A percentile compares a stretch with the other conserved stretches of the same genome.
Conservation (phyloP, 2,113 vertebrate genomes). For the Dendrocopos noguchii region DNA sequence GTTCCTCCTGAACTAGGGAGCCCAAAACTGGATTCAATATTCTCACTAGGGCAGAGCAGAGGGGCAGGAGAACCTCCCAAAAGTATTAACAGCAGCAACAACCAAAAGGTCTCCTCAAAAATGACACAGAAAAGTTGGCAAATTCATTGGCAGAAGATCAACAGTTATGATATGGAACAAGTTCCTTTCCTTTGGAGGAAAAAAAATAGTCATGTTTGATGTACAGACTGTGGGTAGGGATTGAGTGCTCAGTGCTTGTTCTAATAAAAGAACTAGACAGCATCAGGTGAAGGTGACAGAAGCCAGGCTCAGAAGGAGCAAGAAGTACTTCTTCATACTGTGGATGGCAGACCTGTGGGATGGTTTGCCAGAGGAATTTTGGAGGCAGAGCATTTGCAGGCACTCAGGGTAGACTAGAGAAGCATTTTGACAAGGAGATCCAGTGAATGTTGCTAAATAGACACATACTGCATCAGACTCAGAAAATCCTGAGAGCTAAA, state of each 20-base stretch:
- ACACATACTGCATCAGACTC: background rate
- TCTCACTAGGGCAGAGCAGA: too few relatives aligned
- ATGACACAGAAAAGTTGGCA: background rate
- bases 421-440: background rate
- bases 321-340: background rate
- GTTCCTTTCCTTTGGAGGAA: background rate
- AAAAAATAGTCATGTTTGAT: background rate
- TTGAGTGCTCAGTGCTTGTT: background rate
- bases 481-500: background rate
- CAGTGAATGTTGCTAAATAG: background rate
- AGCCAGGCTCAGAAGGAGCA: background rate
- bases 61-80: too few relatives aligned
- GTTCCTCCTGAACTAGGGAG: too few relatives aligned
- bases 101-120: background rate
- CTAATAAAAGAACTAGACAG: background rate
- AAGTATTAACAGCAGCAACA: too few relatives aligned
- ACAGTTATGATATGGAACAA: background rate
- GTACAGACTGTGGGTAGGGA: background rate
- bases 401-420: background rate
- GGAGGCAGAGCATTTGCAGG: background rate
- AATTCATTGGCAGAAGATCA: background rate
- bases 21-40: too few relatives aligned
- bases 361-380: background rate
- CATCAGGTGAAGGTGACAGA: background rate
- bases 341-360: background rate